These are phyloP conservation scores for Gephyroberyx darwinii DNA, from an alignment of 2,797 vertebrate genomes.

Conservation along the genomic window DNA sequence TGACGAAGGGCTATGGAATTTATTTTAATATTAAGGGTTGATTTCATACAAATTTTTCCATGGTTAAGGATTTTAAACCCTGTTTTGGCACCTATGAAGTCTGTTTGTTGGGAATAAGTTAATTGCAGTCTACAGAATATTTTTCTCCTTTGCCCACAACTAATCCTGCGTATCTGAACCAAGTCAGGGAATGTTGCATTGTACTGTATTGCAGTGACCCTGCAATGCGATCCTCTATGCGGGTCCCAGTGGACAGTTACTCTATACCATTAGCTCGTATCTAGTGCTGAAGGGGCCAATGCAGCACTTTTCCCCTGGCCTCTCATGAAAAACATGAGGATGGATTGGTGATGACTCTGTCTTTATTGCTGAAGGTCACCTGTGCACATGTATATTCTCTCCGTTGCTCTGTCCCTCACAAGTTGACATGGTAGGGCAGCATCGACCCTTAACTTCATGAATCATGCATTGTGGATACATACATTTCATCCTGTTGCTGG, in stretches of 20 bases:
- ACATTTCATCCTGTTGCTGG: conserved; percentile 39
- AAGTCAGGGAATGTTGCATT: conserved; percentile 63
- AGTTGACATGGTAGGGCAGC: conserved; percentile 70
- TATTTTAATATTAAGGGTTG: conserved; percentile 16
- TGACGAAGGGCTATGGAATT: conserved; percentile 2
- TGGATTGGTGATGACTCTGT: conserved; percentile 71
- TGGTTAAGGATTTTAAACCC: background rate
- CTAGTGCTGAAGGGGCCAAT: conserved; percentile 65
- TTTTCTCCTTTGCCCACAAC: conserved; percentile 4
- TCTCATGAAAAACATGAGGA: conserved; percentile 70
- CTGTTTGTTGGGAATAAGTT: background rate
- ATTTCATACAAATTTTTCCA: conserved; percentile 3
- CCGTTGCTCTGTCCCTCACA: conserved; percentile 59
- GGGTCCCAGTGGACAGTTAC: conserved; percentile 71
- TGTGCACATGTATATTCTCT: conserved; percentile 64
- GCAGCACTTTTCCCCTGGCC: conserved; percentile 70
- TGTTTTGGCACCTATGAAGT: background rate
- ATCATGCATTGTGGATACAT: conserved; percentile 63
- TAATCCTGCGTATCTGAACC: conserved; percentile 30
- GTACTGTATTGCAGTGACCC: conserved; percentile 74
- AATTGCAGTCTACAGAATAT: conserved; percentile 17
- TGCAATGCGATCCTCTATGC: conserved; percentile 76
- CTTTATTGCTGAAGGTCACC: conserved; percentile 78
- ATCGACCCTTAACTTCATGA: conserved; percentile 75
- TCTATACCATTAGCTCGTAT: conserved; percentile 67